These are phyloP conservation scores for Macrotus californicus DNA, from an alignment of 2,113 vertebrate species.

Conservation along the genomic window DNA sequence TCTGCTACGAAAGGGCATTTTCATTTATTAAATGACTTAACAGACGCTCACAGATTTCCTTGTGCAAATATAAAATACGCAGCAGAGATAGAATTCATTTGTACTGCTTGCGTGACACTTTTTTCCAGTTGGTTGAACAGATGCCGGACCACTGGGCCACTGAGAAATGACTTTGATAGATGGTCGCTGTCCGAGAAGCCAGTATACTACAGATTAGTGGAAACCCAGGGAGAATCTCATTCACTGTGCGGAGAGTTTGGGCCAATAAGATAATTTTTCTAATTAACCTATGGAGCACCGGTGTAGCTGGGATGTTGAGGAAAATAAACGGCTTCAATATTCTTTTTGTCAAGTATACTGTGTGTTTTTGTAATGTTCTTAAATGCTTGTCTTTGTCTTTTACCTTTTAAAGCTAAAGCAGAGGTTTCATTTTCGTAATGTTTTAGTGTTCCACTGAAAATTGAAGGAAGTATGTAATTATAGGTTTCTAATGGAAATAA, in stretches of 20 bases:
- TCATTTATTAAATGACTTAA: conserved; percentile 38
- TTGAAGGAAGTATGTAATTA: neutral
- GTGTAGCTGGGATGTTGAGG: conserved; percentile 72
- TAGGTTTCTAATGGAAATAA: conserved; percentile 24
- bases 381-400: conserved; percentile 51
- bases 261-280: conserved; percentile 93
- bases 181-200: conserved; percentile 81
- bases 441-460: conserved; percentile 26
- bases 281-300: conserved; percentile 91
- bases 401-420: conserved; percentile 46
- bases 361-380: conserved; percentile 47
- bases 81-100: conserved; percentile 75
- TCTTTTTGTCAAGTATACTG: conserved; percentile 63
- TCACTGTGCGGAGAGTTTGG: conserved; percentile 80
- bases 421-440: conserved; percentile 37
- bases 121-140: conserved; percentile 85
- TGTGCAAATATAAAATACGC: conserved; percentile 24
- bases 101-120: conserved; percentile 78
- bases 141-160: conserved; percentile 79
- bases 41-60: conserved; percentile 26
- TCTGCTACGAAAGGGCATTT: conserved; percentile 12
- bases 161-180: conserved; percentile 86
- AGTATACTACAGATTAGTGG: conserved; percentile 84
- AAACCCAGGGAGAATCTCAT: conserved; percentile 81
- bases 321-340: conserved; percentile 75